A percentile compares a stretch with the other conserved stretches of the same genome.
Conservation (phyloP, 2,797 vertebrate genomes). For the Pristis pectinata region DNA sequence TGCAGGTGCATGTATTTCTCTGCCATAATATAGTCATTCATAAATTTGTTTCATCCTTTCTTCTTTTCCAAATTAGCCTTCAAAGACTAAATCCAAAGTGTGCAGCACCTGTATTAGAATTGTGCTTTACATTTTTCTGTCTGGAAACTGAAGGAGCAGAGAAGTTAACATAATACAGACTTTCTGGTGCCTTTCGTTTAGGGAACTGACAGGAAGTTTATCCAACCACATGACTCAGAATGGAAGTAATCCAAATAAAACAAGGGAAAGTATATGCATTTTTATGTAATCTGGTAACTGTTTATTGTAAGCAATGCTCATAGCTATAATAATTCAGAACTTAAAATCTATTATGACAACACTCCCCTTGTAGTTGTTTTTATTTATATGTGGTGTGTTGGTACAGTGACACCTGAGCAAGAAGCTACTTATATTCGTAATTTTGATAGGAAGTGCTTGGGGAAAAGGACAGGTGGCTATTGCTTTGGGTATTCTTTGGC, state of each 20-base stretch:
- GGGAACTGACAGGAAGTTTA: constrained; percentile 14
- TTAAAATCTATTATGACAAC: not conserved
- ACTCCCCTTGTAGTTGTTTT: not conserved
- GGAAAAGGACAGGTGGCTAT: not conserved
- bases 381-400: not conserved
- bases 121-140: not conserved
- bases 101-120: not conserved
- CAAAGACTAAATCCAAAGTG: not conserved
- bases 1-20: not conserved
- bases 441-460: not conserved
- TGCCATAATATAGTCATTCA: not conserved
- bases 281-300: not conserved
- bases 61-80: not conserved
- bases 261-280: not conserved
- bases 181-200: constrained; percentile 30
- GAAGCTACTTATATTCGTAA: not conserved
- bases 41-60: not conserved
- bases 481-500: not conserved
- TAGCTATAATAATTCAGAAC: constrained; percentile 13
- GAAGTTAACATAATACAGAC: not conserved
- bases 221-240: not conserved
- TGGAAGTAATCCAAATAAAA: not conserved
- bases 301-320: not conserved
- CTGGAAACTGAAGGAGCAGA: not conserved
- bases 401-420: not conserved